A percentile compares a stretch with the other conserved stretches of the same genome.
Conservation (phyloP, 1,140 invertebrate genomes). For the Dreissena rostriformis region DNA sequence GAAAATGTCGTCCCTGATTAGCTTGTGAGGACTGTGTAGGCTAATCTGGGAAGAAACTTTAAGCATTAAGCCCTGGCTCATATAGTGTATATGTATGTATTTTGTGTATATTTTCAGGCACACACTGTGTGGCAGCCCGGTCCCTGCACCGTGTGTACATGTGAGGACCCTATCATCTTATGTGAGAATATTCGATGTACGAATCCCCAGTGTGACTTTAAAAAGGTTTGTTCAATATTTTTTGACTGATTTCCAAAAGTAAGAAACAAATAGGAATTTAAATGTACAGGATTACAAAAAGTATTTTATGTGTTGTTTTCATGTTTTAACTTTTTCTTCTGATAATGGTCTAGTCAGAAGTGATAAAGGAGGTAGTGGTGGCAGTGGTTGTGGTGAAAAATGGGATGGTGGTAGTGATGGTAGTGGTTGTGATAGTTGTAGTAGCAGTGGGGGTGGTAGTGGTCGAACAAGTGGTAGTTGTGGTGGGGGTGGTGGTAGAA, state of each 20-base stretch:
- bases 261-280: background rate
- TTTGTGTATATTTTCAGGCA: slow-evolving; percentile 62
- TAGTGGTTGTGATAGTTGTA: too few relatives aligned
- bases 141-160: slow-evolving; percentile 64
- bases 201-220: slow-evolving; percentile 65
- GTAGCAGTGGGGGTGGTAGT: too few relatives aligned
- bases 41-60: background rate
- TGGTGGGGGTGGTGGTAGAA: too few relatives aligned
- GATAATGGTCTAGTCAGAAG: too few relatives aligned
- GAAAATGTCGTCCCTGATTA: background rate
- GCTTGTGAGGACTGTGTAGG: too few relatives aligned
- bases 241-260: background rate
- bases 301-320: too few relatives aligned
- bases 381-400: too few relatives aligned
- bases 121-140: slow-evolving; percentile 64
- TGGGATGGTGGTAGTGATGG: too few relatives aligned
- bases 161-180: slow-evolving; percentile 64
- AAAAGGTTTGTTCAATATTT: slow-evolving; percentile 50
- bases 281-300: too few relatives aligned
- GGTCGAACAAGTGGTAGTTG: too few relatives aligned
- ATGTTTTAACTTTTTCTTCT: too few relatives aligned
- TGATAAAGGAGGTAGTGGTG: too few relatives aligned
- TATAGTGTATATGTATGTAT: background rate
- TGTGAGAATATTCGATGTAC: slow-evolving; percentile 66
- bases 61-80: background rate